Conservation (phyloP, 1,140 invertebrate species). For the Aplysia californica region DNA sequence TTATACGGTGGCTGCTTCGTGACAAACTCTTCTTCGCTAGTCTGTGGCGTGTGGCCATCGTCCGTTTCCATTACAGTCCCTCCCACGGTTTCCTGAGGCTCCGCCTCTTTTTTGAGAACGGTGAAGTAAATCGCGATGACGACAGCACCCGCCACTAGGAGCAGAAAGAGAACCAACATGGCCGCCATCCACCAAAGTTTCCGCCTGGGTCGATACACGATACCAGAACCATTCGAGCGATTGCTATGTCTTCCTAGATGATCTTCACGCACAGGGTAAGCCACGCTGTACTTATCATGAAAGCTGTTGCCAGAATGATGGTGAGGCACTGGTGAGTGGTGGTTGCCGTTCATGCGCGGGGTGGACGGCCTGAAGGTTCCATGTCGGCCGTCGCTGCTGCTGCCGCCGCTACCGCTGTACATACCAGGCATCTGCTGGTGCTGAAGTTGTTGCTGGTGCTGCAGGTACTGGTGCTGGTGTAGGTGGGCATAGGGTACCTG, state of each 20-base stretch:
- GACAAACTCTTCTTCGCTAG: not conserved
- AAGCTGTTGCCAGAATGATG: too few relatives aligned
- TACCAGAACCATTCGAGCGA: slow-evolving; percentile 21
- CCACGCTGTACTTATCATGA: slow-evolving; percentile 24
- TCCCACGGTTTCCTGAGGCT: not conserved
- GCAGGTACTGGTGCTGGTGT: slow-evolving; percentile 20
- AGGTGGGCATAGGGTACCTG: slow-evolving; percentile 25
- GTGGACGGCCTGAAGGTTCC: too few relatives aligned
- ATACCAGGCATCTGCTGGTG: slow-evolving; percentile 13
- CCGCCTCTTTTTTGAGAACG: slow-evolving; percentile 23
- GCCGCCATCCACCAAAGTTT: slow-evolving; percentile 27
- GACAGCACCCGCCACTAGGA: slow-evolving; percentile 22
- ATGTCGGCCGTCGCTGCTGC: slow-evolving; percentile 7
- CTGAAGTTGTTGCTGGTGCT: slow-evolving; percentile 11
- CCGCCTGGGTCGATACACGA: slow-evolving; percentile 25
- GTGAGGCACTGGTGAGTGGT: too few relatives aligned
- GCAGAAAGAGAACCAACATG: slow-evolving; percentile 15
- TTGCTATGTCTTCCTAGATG: not conserved
- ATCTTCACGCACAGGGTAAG: slow-evolving; percentile 10
- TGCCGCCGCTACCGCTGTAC: slow-evolving; percentile 18
- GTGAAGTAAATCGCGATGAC: slow-evolving; percentile 28
- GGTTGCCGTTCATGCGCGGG: slow-evolving; percentile 16
- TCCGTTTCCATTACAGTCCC: not conserved
- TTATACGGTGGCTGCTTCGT: not conserved
- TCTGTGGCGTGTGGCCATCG: too few relatives aligned